phyloP scores from a whole-genome alignment of 2,113 vertebrate genomes.

The Dipodomys spectabilis region DNA sequence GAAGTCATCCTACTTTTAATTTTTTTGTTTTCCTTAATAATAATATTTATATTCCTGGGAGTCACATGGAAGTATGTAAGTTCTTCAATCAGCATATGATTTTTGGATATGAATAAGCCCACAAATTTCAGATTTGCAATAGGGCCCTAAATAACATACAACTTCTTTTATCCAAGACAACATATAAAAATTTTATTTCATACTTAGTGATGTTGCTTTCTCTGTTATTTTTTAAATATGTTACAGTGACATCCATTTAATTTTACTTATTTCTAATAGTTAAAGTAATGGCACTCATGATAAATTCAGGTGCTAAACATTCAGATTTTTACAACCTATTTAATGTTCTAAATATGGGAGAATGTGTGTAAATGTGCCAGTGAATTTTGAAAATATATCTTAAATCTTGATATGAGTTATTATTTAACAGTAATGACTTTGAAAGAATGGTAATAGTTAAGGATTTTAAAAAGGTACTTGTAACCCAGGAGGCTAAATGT shows the following conservation, averaged over 20 bases:
- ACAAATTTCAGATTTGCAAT: background rate
- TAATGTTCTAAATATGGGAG: background rate
- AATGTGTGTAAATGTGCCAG: background rate
- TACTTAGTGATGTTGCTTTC: background rate
- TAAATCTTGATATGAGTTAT: background rate
- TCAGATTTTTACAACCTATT: conserved; percentile 15
- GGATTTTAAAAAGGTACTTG: background rate
- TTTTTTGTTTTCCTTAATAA: conserved; percentile 10
- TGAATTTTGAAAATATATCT: background rate
- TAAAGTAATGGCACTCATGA: background rate
- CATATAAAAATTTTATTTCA: background rate
- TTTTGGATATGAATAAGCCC: background rate
- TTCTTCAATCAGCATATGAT: background rate
- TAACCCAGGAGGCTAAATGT: too few species aligned
- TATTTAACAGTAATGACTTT: background rate
- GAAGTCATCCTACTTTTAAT: background rate
- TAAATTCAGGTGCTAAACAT: background rate
- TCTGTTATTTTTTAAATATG: background rate
- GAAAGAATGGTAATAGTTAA: background rate
- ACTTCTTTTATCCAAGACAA: background rate
- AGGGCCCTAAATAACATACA: background rate
- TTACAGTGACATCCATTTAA: background rate
- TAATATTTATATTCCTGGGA: background rate
- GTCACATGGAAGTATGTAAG: background rate
- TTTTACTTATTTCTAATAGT: background rate